Percentiles rank a stretch among this genome's conserved stretches.
These are phyloP conservation scores for Volucella bombylans DNA, from an alignment of 2,888 invertebrate species.

Conservation along the genomic window DNA sequence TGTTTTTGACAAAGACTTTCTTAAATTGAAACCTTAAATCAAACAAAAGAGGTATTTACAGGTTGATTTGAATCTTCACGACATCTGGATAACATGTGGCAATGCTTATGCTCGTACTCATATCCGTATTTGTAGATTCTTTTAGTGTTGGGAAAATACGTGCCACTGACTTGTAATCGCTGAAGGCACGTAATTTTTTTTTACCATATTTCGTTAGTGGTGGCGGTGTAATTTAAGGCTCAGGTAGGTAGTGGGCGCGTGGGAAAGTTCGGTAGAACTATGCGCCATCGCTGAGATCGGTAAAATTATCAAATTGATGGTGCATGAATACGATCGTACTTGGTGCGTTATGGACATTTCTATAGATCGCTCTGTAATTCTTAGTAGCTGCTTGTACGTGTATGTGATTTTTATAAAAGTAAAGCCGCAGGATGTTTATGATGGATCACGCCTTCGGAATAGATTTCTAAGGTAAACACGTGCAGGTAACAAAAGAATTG, in stretches of 20 bases:
- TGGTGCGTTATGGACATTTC: constrained; percentile 19
- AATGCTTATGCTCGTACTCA: no score
- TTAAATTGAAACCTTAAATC: constrained; percentile 41
- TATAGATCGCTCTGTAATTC: not conserved
- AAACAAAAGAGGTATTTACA: constrained; percentile 51
- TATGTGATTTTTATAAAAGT: constrained; percentile 51
- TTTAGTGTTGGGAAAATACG: constrained; percentile 73
- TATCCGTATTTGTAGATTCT: constrained; percentile 65
- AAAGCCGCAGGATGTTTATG: constrained; percentile 68
- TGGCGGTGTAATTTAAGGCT: constrained; percentile 66
- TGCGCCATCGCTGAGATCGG: constrained; percentile 58
- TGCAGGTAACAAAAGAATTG: constrained; percentile 54
- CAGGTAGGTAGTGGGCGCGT: constrained; percentile 71
- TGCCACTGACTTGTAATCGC: constrained; percentile 70
- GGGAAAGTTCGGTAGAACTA: constrained; percentile 55
- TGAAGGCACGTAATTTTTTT: constrained; percentile 68
- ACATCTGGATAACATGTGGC: constrained; percentile 71
- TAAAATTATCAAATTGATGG: constrained; percentile 55
- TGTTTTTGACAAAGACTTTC: not conserved
- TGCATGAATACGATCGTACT: constrained; percentile 13
- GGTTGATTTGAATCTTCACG: constrained; percentile 59
- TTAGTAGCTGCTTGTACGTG: constrained; percentile 16
- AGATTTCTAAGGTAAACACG: constrained; percentile 47
- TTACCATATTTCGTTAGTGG: constrained; percentile 47
- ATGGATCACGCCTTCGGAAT: constrained; percentile 60